phyloP scores from a whole-genome alignment of 2,113 vertebrate species.

The Alces alces region DNA sequence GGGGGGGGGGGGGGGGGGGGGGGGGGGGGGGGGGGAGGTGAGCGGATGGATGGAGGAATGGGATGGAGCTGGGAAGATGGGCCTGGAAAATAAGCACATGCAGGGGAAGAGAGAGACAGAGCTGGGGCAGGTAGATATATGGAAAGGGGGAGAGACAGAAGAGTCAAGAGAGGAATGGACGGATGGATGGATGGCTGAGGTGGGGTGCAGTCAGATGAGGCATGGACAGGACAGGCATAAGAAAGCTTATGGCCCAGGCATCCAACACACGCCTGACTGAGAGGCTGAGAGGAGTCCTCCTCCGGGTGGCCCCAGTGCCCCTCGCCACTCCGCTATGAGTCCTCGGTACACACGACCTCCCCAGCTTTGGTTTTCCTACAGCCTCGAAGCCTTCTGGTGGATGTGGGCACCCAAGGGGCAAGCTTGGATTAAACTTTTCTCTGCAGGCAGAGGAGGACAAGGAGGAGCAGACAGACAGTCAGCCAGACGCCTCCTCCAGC shows the following conservation, averaged over 20 bases:
- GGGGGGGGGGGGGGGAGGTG: neutral
- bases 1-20: neutral
- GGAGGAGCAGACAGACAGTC: slow-evolving; percentile 73
- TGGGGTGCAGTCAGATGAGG: neutral
- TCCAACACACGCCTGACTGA: neutral
- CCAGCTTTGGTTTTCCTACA: neutral
- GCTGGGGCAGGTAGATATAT: neutral
- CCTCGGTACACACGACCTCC: fast-evolving
- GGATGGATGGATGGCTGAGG: neutral
- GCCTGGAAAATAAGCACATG: neutral
- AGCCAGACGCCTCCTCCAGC: slow-evolving; percentile 82
- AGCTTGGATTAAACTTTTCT: neutral
- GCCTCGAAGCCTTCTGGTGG: neutral
- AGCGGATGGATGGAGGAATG: neutral
- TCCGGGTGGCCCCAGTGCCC: neutral
- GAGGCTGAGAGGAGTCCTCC: neutral
- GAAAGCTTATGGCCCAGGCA: neutral
- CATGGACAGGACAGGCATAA: neutral
- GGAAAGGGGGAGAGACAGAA: neutral
- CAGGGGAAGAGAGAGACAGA: neutral
- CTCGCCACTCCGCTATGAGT: neutral
- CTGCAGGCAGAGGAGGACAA: slow-evolving; percentile 84
- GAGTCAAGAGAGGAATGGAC: neutral
- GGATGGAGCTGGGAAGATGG: neutral
- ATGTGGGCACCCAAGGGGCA: fast-evolving